Evolutionary conservation across 2,797 vertebrate species (phyloP), one percentile per base, ranked within the genome.

Genomic region (Sebastolobus altivelis): DNA sequence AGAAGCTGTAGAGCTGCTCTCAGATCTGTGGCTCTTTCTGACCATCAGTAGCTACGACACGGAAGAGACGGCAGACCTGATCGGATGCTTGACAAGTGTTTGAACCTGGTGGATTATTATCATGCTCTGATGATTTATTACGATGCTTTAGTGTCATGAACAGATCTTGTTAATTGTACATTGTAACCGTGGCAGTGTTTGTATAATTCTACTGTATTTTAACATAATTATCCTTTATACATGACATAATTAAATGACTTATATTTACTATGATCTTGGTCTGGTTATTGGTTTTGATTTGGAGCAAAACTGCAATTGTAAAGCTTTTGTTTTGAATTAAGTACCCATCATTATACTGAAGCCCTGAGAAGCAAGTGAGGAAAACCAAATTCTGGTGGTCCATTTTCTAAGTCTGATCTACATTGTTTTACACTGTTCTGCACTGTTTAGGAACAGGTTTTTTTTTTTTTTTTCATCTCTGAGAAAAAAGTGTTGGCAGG

Each of bases 171-270:
- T 84, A 77, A 73, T 37, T 86, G 65, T 83, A 72, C 6, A 43
- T 82, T 83, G 7, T 70, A 74, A 75, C 72, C 72, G 63, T 76
- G 29, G 7, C 71, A 82, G 75, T 91, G 80, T 91, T 88, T 68
- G 25, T 85, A 73, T 77, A 74, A 85, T 84, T 58, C 56, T 55
- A 2, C 7, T 86, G 73, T 87, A 73, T 89, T 89, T 88, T 79
- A 85, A 80, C 5, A 29, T 33, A 25, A 80, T 79, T 69, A 38
- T 58, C 3, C n/a, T 76, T 65, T 43, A 72, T 76, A 38, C 4
- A 22, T 20, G 37, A 77, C 18, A 43, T 65, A 62, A 90, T 84
- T 84, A 92, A 93, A 91, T 75, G 1, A 43, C 52, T 59, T 79
- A 2, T 83, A 67, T 85, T 79, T 80, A 67, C 33, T 67, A 56